Evolutionary conservation across 1,140 invertebrate species (phyloP).

Genomic region (Lepidotrigona ventralis): DNA sequence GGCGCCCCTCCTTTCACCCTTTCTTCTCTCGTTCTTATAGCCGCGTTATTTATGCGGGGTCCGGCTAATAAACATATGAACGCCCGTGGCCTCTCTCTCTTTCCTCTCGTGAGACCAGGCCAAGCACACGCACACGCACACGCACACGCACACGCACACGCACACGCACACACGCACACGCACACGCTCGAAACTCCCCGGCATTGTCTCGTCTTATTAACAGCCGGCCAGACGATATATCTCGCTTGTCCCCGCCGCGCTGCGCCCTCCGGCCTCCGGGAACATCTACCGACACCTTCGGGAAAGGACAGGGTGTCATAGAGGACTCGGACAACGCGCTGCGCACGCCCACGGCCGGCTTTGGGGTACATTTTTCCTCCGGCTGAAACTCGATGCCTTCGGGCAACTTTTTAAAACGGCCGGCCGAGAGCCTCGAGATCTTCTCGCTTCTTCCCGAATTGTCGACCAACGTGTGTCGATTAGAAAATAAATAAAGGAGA

Average conservation of each 20-base stretch:
- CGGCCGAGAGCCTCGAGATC: too few species aligned
- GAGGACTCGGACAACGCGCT: slow-evolving; percentile 43
- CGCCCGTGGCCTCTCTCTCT: slow-evolving; percentile 60
- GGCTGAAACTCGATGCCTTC: neutral
- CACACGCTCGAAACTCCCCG: slow-evolving; percentile 42
- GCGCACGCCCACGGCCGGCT: slow-evolving; percentile 48
- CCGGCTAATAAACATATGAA: slow-evolving; percentile 81
- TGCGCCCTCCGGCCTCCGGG: slow-evolving; percentile 23
- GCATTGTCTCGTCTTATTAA: slow-evolving; percentile 78
- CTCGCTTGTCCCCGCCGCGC: slow-evolving; percentile 62
- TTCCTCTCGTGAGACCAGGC: slow-evolving; percentile 48
- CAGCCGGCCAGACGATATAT: slow-evolving; percentile 73
- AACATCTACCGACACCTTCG: slow-evolving; percentile 63
- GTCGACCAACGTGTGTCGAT: neutral
- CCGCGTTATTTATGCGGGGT: slow-evolving; percentile 80
- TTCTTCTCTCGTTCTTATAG: slow-evolving; percentile 71
- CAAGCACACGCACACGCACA: slow-evolving; percentile 37
- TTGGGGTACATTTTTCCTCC: slow-evolving; percentile 35
- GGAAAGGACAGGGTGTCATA: slow-evolving; percentile 62
- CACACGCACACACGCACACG: slow-evolving; percentile 37
- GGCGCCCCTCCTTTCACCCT: slow-evolving; percentile 37
- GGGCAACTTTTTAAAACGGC: neutral
- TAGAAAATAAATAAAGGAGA: too few species aligned
- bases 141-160: slow-evolving; percentile 29
- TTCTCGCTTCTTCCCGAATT: too few species aligned